A percentile compares a stretch with the other conserved stretches of the same genome.
phyloP scores from a whole-genome alignment of 2,113 vertebrate genomes.

The Dermatemys mawii region DNA sequence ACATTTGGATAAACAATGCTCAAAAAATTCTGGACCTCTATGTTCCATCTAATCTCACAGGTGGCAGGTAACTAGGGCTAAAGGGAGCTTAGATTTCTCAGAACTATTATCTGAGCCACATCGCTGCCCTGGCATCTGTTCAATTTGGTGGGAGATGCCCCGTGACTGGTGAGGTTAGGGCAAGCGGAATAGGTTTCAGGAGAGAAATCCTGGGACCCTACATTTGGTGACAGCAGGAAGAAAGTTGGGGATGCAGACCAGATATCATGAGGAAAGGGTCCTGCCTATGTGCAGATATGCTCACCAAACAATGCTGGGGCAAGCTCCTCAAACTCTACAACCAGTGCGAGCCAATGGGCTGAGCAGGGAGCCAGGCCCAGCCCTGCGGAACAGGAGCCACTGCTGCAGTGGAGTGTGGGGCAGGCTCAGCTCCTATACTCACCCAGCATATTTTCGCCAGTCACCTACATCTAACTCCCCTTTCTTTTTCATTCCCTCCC shows the following conservation, averaged over 20 bases:
- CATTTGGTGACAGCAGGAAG: background rate
- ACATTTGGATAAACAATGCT: background rate
- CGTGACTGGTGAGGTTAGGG: too few species aligned
- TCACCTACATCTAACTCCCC: too few species aligned
- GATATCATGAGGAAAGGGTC: background rate
- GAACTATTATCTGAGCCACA: background rate
- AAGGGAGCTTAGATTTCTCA: background rate
- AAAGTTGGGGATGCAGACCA: background rate
- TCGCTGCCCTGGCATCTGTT: background rate
- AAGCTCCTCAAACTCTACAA: background rate
- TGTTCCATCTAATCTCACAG: background rate
- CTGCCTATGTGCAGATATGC: background rate
- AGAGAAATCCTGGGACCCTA: background rate
- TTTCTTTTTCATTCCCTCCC: background rate
- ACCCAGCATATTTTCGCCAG: background rate
- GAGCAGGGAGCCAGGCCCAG: background rate
- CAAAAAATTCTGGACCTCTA: background rate
- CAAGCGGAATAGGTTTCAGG: too few species aligned
- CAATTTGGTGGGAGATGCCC: background rate
- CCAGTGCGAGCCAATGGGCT: background rate
- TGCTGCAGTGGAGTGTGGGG: background rate
- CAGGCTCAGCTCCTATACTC: background rate
- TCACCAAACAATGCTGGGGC: background rate
- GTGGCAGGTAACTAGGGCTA: background rate
- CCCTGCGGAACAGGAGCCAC: background rate